Percentiles rank a stretch among this genome's conserved stretches.
Evolutionary conservation across 1,140 invertebrate species (phyloP).

Genomic region (Drosophila pruinosa): DNA sequence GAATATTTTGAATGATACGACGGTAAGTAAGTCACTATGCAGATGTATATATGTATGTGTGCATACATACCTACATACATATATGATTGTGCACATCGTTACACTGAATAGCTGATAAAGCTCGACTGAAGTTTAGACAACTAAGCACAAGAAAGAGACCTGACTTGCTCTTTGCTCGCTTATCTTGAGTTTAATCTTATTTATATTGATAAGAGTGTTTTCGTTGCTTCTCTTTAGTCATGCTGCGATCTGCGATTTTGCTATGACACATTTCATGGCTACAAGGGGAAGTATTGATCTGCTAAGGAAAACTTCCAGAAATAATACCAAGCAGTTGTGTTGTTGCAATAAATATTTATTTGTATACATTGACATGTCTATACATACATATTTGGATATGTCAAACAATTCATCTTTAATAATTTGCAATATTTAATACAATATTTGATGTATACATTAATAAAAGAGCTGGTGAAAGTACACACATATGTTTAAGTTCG

Average conservation of each 20-base stretch:
- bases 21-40: not conserved
- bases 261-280: not conserved
- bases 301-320: not conserved
- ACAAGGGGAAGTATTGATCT: not conserved
- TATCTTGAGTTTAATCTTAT: not conserved
- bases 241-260: not conserved
- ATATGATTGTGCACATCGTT: not conserved
- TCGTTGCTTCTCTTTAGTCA: not conserved
- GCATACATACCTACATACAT: not conserved
- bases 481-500: not conserved
- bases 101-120: not conserved
- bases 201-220: conserved; percentile 8
- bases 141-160: not conserved
- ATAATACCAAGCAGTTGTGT: not conserved
- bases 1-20: conserved; percentile 2
- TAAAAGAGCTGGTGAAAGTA: not conserved
- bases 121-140: not conserved
- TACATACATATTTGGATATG: conserved; percentile 34
- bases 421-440: conserved; percentile 7
- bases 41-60: not conserved
- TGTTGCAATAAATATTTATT: conserved; percentile 52
- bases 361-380: conserved; percentile 51
- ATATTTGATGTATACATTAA: not conserved
- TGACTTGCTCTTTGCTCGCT: not conserved
- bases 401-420: conserved; percentile 36